These are phyloP conservation scores for Mystacides longicornis DNA, from an alignment of 2,888 invertebrate species.

Conservation along the genomic window DNA sequence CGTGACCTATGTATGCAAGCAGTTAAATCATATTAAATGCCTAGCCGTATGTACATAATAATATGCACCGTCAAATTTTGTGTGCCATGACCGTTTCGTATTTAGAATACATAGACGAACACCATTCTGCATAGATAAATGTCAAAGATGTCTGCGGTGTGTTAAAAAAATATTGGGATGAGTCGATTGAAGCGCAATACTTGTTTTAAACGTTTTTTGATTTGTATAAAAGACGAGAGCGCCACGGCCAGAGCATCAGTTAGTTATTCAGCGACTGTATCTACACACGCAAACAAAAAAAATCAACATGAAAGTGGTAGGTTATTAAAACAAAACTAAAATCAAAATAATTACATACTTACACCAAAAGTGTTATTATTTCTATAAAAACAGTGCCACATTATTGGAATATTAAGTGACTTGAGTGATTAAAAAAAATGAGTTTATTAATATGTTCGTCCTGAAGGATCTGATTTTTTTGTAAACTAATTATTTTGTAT, in stretches of 20 bases:
- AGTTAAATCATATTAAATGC: too few species aligned
- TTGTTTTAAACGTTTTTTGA: constrained; percentile 24
- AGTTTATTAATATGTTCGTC: not conserved
- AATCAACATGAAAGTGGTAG: constrained; percentile 25
- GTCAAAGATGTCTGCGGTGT: constrained; percentile 23
- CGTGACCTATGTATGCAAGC: too few species aligned
- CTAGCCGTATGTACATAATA: too few species aligned
- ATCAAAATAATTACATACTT: too few species aligned
- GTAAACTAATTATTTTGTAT: not conserved
- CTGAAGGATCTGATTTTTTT: not conserved
- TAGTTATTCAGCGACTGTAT: constrained; percentile 21
- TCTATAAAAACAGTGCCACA: too few species aligned
- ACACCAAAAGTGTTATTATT: too few species aligned
- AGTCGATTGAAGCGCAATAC: constrained; percentile 21
- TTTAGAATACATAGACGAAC: constrained; percentile 8
- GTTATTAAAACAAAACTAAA: too few species aligned
- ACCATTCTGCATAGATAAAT: constrained; percentile 22
- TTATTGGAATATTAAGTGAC: too few species aligned
- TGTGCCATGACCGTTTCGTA: constrained; percentile 6
- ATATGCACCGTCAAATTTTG: not conserved
- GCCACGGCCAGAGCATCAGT: constrained; percentile 24
- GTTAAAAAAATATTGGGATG: constrained; percentile 23
- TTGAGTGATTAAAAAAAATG: not conserved
- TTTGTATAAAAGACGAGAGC: constrained; percentile 26
- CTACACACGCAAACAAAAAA: constrained; percentile 15